Base-by-base conservation (phyloP, 2,888 invertebrate genomes). In the Baronia brevicornis region DNA sequence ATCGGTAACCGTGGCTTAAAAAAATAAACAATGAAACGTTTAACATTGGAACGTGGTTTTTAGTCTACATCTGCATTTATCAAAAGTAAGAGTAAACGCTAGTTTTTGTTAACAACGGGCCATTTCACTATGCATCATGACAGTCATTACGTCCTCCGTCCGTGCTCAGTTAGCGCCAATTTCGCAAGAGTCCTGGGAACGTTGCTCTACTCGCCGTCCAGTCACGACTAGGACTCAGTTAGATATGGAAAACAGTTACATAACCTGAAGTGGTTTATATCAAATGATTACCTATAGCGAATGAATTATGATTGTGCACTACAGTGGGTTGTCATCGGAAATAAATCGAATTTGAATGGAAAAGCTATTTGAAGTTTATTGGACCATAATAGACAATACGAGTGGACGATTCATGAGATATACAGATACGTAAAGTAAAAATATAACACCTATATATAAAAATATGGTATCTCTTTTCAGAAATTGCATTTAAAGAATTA, bases 211-310 rank as follows among this genome's bases (percentile, higher is more conserved):
- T 66, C 64, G 61, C 62, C 60, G 45, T 50, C 50, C 48, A 72
- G 77, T 80, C 80, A 80, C 80, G 80, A 79, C 54, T 43, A 56
- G 73, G 68, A 60, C 50, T 49, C 53, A 61, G 55, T 53, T 46
- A 44, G 46, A 41, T 41, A 46, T 46, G 47, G 48, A 44, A 51
- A 53, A 44, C 39, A 33, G 42, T 77, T 77, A 74, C 57, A 69
- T 60, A 78, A 80, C 43, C 30, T 12, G 17, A 26, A 27, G 51
- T 46, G 52, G 57, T 59, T 65, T 62, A 60, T 53, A 66, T 64
- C 53, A 51, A 67, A 64, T 64, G 60, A 65, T 64, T 62, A 53
- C 59, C 54, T 39, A 46, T 50, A 47, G 57, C 58, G 46, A 44
- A 58, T 60, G 58, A 68, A 70, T 73, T 75, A 71, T 73, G 71